These are phyloP conservation scores for Drosophila demipolita DNA, from an alignment of 2,888 invertebrate genomes.

Conservation along the genomic window DNA sequence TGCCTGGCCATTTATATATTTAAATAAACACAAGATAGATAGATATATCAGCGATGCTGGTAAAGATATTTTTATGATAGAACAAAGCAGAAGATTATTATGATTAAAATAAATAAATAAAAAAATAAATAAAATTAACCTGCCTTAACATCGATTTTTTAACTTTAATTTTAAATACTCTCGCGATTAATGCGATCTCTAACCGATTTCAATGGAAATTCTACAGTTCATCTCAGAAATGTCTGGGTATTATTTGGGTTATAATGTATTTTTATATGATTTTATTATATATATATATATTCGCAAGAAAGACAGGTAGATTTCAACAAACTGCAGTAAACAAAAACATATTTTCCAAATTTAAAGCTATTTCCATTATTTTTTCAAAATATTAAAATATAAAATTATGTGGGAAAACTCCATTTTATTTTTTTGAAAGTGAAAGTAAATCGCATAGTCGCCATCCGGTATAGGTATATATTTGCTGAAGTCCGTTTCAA, in stretches of 20 bases:
- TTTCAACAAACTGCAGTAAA: too few relatives aligned
- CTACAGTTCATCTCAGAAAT: not conserved
- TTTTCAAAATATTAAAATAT: not conserved
- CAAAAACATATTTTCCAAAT: not conserved
- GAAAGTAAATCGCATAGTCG: not conserved
- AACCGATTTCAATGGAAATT: not conserved
- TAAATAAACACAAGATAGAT: not conserved
- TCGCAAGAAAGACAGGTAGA: too few relatives aligned
- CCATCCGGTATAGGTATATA: not conserved
- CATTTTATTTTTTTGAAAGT: not conserved
- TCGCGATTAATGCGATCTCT: not conserved
- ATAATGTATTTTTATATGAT: too few relatives aligned
- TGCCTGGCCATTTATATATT: not conserved
- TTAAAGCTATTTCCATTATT: not conserved
- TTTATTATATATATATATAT: too few relatives aligned
- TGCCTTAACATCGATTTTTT: not conserved
- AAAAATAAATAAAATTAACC: not conserved
- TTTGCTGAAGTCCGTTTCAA: not conserved
- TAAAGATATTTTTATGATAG: too few relatives aligned
- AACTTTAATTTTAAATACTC: not conserved
- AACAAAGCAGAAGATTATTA: too few relatives aligned
- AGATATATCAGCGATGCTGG: too few relatives aligned
- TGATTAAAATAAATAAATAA: too few relatives aligned
- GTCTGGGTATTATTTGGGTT: too few relatives aligned
- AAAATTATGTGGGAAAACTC: not conserved